Percentiles rank a stretch among this genome's conserved stretches.
phyloP scores from a whole-genome alignment of 2,113 vertebrate genomes.

The Myiopsitta monachus region DNA sequence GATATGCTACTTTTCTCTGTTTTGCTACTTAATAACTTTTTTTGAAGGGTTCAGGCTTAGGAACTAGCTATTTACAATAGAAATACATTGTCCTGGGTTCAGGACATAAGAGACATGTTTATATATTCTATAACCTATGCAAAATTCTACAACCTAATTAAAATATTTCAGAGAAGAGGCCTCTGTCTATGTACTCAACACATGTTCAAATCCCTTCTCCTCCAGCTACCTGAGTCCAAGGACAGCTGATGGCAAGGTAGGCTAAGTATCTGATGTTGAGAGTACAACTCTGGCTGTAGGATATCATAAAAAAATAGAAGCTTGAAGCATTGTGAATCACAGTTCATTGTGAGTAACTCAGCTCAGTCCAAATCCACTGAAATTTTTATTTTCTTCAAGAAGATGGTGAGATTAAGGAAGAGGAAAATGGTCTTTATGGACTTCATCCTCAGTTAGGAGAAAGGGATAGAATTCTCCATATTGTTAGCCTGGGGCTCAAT shows the following conservation, averaged over 20 bases:
- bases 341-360: neutral
- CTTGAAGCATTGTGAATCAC: neutral
- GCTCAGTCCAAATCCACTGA: neutral
- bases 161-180: neutral
- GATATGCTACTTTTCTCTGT: neutral
- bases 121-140: neutral
- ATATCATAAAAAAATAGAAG: neutral
- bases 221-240: neutral
- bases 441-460: neutral
- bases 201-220: neutral
- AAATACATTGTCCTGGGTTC: neutral
- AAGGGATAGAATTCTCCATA: neutral
- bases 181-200: neutral
- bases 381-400: neutral
- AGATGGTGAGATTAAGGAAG: neutral
- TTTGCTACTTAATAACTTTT: neutral
- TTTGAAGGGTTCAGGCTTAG: neutral
- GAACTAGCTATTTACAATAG: neutral
- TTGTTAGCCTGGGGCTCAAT: neutral
- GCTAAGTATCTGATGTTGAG: neutral
- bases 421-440: neutral
- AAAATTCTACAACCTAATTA: neutral
- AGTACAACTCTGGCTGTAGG: neutral
- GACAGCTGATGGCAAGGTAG: neutral
- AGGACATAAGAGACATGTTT: neutral